Conservation (phyloP, 2,113 vertebrate species). For the Gnathonemus echidnorhynchus region DNA sequence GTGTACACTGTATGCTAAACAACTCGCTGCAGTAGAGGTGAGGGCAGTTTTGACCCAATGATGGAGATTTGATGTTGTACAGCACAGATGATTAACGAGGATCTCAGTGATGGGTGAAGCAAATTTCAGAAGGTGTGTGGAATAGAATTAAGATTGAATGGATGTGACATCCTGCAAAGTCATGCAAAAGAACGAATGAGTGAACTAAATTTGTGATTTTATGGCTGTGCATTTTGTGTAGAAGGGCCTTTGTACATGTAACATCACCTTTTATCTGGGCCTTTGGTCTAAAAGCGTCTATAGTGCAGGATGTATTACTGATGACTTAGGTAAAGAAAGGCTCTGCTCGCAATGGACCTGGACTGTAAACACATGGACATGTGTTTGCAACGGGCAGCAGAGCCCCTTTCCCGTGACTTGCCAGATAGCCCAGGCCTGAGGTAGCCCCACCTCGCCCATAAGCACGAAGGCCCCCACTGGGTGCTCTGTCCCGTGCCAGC, state of each 20-base stretch:
- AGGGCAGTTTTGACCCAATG: neutral
- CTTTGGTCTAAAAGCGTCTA: neutral
- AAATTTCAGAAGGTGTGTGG: neutral
- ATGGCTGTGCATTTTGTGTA: neutral
- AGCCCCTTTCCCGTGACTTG: neutral
- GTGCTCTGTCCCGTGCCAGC: neutral
- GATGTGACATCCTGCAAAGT: neutral
- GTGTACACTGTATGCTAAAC: neutral
- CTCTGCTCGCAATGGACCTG: neutral
- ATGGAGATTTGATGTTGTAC: slow-evolving; percentile 12
- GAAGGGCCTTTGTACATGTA: neutral
- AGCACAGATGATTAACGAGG: neutral
- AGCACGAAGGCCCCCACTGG: neutral
- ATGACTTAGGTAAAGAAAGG: neutral
- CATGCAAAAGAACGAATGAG: neutral
- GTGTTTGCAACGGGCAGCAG: neutral
- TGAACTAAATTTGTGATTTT: neutral
- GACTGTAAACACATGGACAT: neutral
- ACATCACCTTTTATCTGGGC: neutral
- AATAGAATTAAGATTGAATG: neutral
- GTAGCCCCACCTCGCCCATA: neutral
- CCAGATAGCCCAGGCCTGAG: neutral
- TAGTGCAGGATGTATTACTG: neutral
- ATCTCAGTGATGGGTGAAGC: neutral
- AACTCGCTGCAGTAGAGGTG: neutral